Evolutionary conservation across 1,140 invertebrate species (phyloP).

Genomic region (Lepidurus arcticus): DNA sequence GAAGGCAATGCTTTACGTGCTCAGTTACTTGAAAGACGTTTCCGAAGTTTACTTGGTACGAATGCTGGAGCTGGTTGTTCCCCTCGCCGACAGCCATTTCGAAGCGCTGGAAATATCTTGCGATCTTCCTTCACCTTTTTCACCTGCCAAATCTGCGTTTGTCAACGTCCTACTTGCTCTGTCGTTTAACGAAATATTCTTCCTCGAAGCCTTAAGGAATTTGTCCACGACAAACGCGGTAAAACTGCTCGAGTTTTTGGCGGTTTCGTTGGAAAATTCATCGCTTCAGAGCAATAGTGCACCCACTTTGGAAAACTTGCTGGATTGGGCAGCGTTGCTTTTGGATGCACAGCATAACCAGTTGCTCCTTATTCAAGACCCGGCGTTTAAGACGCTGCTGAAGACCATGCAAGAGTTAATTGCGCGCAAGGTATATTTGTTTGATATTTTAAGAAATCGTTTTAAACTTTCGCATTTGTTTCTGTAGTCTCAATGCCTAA

Average conservation of each 20-base stretch:
- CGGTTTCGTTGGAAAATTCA: neutral
- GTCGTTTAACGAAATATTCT: neutral
- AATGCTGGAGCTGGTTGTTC: neutral
- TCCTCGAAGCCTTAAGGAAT: neutral
- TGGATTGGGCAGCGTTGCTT: slow-evolving; percentile 4
- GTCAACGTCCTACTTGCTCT: neutral
- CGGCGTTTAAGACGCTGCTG: neutral
- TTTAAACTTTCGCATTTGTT: neutral
- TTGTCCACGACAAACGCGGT: neutral
- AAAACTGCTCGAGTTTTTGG: neutral
- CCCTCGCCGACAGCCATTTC: neutral
- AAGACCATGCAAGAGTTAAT: neutral
- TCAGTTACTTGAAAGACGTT: neutral
- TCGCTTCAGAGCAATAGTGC: neutral
- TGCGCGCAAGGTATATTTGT: neutral
- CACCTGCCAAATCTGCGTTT: neutral
- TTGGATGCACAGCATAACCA: neutral
- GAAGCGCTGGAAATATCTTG: neutral
- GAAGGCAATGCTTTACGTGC: neutral
- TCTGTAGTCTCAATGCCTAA: neutral
- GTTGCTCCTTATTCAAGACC: neutral
- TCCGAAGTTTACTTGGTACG: neutral
- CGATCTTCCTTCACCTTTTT: neutral
- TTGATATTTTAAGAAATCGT: neutral
- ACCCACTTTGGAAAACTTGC: neutral